Percentiles rank a stretch among this genome's conserved stretches.
Conservation (phyloP, 2,113 vertebrate species). For the Osmerus eperlanus region DNA sequence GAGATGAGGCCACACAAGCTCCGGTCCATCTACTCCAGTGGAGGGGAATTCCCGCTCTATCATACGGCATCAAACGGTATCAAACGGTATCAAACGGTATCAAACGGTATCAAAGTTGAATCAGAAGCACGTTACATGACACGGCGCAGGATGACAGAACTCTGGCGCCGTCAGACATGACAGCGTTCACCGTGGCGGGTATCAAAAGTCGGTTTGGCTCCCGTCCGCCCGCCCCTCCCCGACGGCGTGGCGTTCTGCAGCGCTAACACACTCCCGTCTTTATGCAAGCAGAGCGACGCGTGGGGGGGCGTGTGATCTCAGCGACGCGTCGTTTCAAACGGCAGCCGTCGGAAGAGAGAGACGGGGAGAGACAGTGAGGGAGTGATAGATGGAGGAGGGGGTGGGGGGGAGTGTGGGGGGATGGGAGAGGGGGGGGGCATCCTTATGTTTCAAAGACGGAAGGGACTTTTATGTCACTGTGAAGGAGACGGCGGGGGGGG, state of each 20-base stretch:
- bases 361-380: slow-evolving; percentile 29
- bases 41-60: too few species aligned
- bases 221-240: too few species aligned
- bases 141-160: too few species aligned
- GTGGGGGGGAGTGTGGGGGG: slow-evolving; percentile 10
- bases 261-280: slow-evolving; percentile 55
- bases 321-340: slow-evolving; percentile 55
- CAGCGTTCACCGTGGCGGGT: too few species aligned
- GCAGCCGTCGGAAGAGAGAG: neutral
- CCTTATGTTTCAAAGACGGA: slow-evolving; percentile 42
- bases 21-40: too few species aligned
- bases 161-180: neutral
- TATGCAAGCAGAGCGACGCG: slow-evolving; percentile 47
- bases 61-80: too few species aligned
- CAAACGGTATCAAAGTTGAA: too few species aligned
- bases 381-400: slow-evolving; percentile 16
- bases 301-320: slow-evolving; percentile 56
- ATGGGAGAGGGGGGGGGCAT: slow-evolving; percentile 28
- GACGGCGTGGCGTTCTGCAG: neutral
- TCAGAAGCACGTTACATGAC: too few species aligned
- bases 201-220: too few species aligned
- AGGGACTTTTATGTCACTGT: slow-evolving; percentile 67
- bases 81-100: too few species aligned
- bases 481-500: slow-evolving; percentile 5
- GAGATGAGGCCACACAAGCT: neutral